A percentile compares a stretch with the other conserved stretches of the same genome.
These are phyloP conservation scores for Rotaria macrura DNA, from an alignment of 2,888 invertebrate genomes.

Conservation along the genomic window DNA sequence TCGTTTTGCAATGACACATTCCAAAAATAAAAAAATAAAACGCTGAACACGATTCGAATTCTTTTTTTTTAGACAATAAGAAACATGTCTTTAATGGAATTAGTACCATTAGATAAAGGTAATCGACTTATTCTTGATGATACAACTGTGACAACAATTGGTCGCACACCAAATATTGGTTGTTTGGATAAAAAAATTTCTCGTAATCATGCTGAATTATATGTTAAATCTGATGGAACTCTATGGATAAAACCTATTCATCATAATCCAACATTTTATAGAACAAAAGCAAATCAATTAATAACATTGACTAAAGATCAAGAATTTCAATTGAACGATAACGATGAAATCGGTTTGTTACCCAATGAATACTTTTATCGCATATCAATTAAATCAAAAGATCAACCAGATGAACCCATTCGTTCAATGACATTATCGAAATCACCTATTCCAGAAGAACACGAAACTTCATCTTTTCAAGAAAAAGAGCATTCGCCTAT, in stretches of 20 bases:
- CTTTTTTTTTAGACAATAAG: not conserved
- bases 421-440: not conserved
- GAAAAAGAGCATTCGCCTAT: not conserved
- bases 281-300: not conserved
- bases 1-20: not conserved
- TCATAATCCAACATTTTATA: slow-evolving; percentile 19
- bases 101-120: not conserved
- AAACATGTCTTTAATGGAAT: not conserved
- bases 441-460: not conserved
- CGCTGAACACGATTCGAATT: not conserved
- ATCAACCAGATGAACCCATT: not conserved
- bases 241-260: slow-evolving; percentile 4
- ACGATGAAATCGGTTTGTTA: slow-evolving; percentile 20
- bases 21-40: not conserved
- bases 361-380: slow-evolving; percentile 6
- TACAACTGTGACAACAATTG: not conserved
- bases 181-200: slow-evolving; percentile 16
- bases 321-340: not conserved
- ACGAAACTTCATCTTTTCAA: not conserved
- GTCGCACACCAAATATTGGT: not conserved
- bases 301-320: slow-evolving; percentile 2
- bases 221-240: not conserved
- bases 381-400: not conserved
- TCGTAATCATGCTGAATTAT: slow-evolving; percentile 10
- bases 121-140: not conserved